Conservation (phyloP, 2,797 vertebrate genomes). For the Pterois miles region DNA sequence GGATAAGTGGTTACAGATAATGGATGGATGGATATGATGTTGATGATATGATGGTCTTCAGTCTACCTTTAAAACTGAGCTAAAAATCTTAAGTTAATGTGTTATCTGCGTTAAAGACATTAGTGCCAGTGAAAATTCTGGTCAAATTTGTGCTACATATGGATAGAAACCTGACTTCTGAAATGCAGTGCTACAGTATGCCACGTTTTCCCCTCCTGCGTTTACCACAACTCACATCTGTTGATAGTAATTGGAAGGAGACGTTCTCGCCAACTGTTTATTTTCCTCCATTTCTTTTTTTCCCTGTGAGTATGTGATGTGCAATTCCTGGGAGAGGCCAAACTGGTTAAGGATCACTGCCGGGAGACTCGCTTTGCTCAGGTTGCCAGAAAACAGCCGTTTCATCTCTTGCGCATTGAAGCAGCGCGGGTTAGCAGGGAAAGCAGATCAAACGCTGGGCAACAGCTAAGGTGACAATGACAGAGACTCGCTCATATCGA, state of each 20-base stretch:
- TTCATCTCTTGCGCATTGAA: conserved; percentile 74
- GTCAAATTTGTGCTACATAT: background rate
- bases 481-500: conserved; percentile 53
- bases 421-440: conserved; percentile 54
- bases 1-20: too few species aligned
- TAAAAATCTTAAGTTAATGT: too few species aligned
- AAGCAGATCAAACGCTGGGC: conserved; percentile 70
- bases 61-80: too few species aligned
- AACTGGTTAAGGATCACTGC: conserved; percentile 70
- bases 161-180: background rate
- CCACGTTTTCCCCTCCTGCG: background rate
- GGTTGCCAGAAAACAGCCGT: conserved; percentile 74
- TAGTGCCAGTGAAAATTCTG: background rate
- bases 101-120: too few species aligned
- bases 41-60: too few species aligned
- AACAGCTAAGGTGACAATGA: conserved; percentile 72
- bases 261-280: conserved; percentile 64
- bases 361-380: conserved; percentile 71
- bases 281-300: conserved; percentile 60
- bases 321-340: conserved; percentile 69
- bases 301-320: conserved; percentile 70
- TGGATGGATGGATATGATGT: too few species aligned
- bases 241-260: conserved; percentile 60
- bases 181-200: background rate
- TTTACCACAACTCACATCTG: conserved; percentile 56